Percentiles rank a stretch among this genome's conserved stretches.
Conservation (phyloP, 2,888 invertebrate genomes). For the Spisula solida region DNA sequence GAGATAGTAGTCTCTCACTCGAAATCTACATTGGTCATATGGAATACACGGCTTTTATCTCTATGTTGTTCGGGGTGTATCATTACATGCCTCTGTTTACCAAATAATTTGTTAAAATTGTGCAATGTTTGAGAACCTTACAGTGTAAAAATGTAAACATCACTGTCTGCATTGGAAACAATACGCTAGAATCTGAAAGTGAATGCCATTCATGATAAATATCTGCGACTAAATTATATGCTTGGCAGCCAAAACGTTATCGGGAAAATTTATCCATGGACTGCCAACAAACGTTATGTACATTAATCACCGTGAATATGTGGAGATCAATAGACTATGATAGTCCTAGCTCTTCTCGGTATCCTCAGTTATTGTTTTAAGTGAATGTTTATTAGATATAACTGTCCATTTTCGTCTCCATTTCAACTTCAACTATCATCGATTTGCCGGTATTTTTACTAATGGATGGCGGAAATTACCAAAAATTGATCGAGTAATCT, state of each 20-base stretch:
- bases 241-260: neutral
- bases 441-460: neutral
- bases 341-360: neutral
- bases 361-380: neutral
- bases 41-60: no score
- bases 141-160: no score
- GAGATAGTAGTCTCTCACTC: no score
- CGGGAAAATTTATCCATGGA: neutral
- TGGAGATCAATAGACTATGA: neutral
- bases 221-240: neutral
- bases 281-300: neutral
- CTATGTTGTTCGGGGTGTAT: no score
- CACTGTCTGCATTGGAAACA: no score
- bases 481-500: neutral
- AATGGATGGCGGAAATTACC: neutral
- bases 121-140: no score
- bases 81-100: no score
- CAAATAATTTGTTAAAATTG: no score
- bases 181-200: no score
- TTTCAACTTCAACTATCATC: neutral
- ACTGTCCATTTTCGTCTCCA: neutral
- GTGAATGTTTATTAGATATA: neutral
- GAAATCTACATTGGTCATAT: no score
- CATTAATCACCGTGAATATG: neutral
- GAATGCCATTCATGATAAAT: neutral